phyloP scores from a whole-genome alignment of 2,888 invertebrate species.

The Cheilosia scutellata region DNA sequence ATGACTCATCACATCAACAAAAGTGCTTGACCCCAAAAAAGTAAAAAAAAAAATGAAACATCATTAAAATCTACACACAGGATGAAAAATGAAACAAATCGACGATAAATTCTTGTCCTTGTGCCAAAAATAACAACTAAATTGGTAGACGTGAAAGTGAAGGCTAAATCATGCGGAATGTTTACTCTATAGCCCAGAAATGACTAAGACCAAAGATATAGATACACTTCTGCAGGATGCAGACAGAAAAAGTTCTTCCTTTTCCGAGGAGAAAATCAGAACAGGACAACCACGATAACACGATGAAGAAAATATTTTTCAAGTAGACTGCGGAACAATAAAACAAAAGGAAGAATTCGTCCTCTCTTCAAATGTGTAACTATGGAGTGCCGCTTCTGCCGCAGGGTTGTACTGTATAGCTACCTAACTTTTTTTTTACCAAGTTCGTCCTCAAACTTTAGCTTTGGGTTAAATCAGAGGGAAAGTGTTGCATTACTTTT shows the following conservation, averaged over 20 bases:
- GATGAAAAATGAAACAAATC: conserved; percentile 50
- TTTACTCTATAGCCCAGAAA: conserved; percentile 7
- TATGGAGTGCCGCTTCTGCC: conserved; percentile 64
- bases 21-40: conserved; percentile 69
- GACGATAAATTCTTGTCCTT: conserved; percentile 74
- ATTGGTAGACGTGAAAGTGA: conserved; percentile 72
- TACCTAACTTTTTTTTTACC: conserved; percentile 46
- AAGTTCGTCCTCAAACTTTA: conserved; percentile 63
- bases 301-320: conserved; percentile 50
- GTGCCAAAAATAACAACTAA: conserved; percentile 74
- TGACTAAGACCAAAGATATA: conserved; percentile 1
- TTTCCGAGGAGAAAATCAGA: conserved; percentile 43
- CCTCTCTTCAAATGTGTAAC: conserved; percentile 32
- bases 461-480: conserved; percentile 71
- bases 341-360: conserved; percentile 51
- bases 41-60: conserved; percentile 19
- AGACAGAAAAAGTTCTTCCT: conserved; percentile 48
- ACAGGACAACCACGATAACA: conserved; percentile 31
- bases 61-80: conserved; percentile 62
- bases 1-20: conserved; percentile 61
- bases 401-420: conserved; percentile 63
- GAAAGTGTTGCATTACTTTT: conserved; percentile 58
- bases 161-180: conserved; percentile 73
- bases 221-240: conserved; percentile 40
- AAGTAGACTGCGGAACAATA: conserved; percentile 75